phyloP scores from a whole-genome alignment of 2,113 vertebrate genomes.

The Gymnarchus niloticus region DNA sequence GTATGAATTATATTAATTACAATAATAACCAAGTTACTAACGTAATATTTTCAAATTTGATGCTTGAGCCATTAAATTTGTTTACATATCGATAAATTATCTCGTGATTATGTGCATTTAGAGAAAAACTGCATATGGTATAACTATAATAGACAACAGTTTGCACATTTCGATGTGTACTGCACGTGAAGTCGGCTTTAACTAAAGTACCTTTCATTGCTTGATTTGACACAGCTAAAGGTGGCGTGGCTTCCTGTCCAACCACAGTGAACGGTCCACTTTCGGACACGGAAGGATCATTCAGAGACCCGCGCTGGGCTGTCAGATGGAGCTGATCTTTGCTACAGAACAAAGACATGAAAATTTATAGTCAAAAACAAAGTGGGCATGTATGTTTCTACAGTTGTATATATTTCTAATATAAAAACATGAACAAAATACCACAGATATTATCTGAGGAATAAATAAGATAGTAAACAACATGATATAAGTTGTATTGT shows the following conservation, averaged over 20 bases:
- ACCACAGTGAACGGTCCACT: conserved; percentile 52
- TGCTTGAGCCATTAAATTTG: not conserved
- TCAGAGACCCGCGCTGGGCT: conserved; percentile 23
- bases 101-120: not conserved
- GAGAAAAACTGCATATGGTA: not conserved
- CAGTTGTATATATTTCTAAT: not conserved
- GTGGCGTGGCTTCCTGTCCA: conserved; percentile 46
- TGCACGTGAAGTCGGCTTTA: too few relatives aligned
- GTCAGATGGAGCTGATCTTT: conserved; percentile 36
- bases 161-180: not conserved
- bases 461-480: not conserved
- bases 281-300: conserved; percentile 36
- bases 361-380: not conserved
- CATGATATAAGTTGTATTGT: too few relatives aligned
- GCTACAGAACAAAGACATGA: conserved; percentile 33
- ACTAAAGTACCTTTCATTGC: conserved; percentile 68
- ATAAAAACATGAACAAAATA: not conserved
- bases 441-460: not conserved
- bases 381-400: not conserved
- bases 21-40: not conserved
- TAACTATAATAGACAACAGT: not conserved
- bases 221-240: conserved; percentile 55
- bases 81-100: not conserved
- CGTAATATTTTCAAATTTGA: too few relatives aligned
- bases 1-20: not conserved